phyloP scores from a whole-genome alignment of 2,888 invertebrate genomes.

The Willowsia nigromaculata region DNA sequence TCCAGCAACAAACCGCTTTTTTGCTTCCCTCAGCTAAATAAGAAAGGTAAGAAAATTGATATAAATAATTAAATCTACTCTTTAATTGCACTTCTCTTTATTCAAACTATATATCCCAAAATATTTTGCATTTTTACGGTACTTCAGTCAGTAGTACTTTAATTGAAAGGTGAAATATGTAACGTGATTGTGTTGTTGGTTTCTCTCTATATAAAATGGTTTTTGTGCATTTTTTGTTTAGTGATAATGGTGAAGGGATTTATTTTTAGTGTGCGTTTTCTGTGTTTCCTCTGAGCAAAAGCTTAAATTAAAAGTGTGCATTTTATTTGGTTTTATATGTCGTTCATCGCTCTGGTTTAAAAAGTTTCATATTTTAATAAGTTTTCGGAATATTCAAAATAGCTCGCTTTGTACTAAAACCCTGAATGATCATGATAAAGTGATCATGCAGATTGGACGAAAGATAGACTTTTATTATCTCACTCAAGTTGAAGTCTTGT shows the following conservation, averaged over 20 bases:
- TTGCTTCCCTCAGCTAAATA: slow-evolving; percentile 49
- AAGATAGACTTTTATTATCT: neutral
- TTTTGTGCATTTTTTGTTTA: neutral
- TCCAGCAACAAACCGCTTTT: slow-evolving; percentile 43
- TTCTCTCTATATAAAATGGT: neutral
- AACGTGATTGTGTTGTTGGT: neutral
- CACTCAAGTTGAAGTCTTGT: neutral
- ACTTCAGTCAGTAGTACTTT: neutral
- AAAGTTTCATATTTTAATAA: neutral
- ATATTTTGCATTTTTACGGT: neutral
- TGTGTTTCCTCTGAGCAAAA: neutral
- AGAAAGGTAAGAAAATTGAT: slow-evolving; percentile 43
- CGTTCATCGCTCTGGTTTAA: neutral
- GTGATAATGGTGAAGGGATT: neutral
- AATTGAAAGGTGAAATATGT: neutral
- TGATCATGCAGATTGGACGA: neutral
- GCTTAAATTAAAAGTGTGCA: neutral
- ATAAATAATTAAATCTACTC: neutral
- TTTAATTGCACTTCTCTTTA: neutral
- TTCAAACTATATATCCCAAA: neutral
- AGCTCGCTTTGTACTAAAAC: neutral
- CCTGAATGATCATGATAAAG: neutral
- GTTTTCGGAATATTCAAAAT: neutral
- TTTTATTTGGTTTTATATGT: neutral
- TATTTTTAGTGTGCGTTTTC: neutral